Percentiles rank a stretch among this genome's conserved stretches.
Conservation (phyloP, 2,797 vertebrate species). For the Somateria mollissima region DNA sequence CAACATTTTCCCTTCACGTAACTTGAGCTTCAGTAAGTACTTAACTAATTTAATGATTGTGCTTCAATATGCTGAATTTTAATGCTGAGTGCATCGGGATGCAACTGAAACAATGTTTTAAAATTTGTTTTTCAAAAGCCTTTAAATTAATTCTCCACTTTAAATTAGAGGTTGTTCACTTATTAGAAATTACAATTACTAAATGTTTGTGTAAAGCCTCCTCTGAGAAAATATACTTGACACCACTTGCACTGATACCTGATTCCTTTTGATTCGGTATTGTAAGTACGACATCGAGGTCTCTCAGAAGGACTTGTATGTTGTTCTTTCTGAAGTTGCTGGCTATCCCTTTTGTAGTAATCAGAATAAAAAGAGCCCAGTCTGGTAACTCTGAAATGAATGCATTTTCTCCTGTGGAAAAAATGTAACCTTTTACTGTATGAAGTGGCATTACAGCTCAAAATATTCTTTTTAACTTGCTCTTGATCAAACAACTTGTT, state of each 20-base stretch:
- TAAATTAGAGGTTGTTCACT: constrained; percentile 21
- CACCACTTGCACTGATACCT: constrained; percentile 3
- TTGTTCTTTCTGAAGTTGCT: constrained; percentile 51
- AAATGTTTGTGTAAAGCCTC: constrained; percentile 11
- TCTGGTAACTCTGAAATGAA: constrained; percentile 48
- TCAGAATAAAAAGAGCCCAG: constrained; percentile 41
- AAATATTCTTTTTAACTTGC: not conserved
- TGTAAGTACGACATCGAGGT: constrained; percentile 16
- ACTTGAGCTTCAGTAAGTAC: not conserved
- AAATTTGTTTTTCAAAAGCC: constrained; percentile 28
- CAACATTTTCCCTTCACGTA: constrained; percentile 21
- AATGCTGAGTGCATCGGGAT: not conserved
- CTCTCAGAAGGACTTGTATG: constrained; percentile 41
- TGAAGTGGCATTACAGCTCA: not conserved
- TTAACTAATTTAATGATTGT: not conserved
- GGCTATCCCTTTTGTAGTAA: constrained; percentile 31
- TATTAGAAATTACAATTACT: not conserved
- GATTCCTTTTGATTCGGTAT: constrained; percentile 24
- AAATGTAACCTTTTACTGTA: constrained; percentile 43
- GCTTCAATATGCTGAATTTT: constrained; percentile 27
- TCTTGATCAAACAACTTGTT: not conserved
- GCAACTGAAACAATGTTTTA: constrained; percentile 29
- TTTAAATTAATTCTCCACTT: constrained; percentile 1
- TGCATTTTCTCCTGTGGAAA: constrained; percentile 45
- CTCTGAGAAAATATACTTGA: constrained; percentile 2